Base-by-base conservation (phyloP, 1,140 invertebrate genomes). In the Halictus rubicundus region DNA sequence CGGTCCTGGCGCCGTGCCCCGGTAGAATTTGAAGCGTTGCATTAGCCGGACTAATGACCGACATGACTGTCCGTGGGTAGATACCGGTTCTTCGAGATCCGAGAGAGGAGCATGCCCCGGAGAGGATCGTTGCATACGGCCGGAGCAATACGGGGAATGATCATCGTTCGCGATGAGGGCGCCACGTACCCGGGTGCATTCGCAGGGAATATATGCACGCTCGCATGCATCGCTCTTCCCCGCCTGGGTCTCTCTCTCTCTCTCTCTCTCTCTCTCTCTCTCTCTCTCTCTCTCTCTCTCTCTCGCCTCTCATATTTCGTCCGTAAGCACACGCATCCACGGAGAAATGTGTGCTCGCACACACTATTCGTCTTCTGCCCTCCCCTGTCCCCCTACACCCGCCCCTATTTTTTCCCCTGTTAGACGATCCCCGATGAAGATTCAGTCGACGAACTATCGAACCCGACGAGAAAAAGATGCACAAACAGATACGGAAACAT, bases 11-110 rank as follows among this genome's bases (percentile, higher is more conserved):
- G 73, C 82, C 73, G 61, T 66, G 57, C 70, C n/a, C 46, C 84
- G 88, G 88, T 89, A 89, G 88, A 89, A 89, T 89, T 89, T 79
- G 81, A 89, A 88, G 84, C 81, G 80, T 85, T 88, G 88, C 84
- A 90, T 90, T 91, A 90, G 88, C 88, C 80, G 76, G 80, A 88
- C 89, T 91, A 90, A 90, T 91, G 89, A 90, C 88, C 85, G 89
- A 90, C 89, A 91, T 86, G 88, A 88, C 87, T 85, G 84, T 84
- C 84, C 88, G 89, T 90, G 87, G 87, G 88, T 89, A 87, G 88
- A 90, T 90, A 90, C 88, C 89, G 89, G 88, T 89, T 90, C 88
- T 82, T 78, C 74, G 78, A 66, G 84, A 78, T 70, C 25, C 64
- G 37, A 74, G 66, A 61, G 77, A 70, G 78, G 69, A 76, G 69